Conservation (phyloP, 2,797 vertebrate genomes). For the Pantherophis vulpinus region DNA sequence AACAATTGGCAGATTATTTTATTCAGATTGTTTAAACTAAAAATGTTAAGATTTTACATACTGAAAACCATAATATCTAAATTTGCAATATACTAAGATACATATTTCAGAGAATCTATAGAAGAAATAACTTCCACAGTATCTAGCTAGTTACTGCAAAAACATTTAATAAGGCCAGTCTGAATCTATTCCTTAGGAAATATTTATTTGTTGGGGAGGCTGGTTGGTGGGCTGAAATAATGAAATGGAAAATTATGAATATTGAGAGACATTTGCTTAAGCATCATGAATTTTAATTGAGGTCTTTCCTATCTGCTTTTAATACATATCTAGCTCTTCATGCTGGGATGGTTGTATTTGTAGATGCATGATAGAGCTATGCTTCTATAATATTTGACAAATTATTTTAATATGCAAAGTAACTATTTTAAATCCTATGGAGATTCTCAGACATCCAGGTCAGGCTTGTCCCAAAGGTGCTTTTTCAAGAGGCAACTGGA, state of each 20-base stretch:
- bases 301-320: conserved; percentile 43
- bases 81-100: conserved; percentile 30
- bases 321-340: conserved; percentile 4
- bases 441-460: too few relatives aligned
- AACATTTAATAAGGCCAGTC: conserved; percentile 37
- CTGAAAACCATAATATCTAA: background rate
- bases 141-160: conserved; percentile 45
- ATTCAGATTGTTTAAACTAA: background rate
- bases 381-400: background rate
- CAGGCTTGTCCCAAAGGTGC: too few relatives aligned
- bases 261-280: conserved; percentile 31
- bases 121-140: background rate
- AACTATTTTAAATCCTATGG: background rate
- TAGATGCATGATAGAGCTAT: background rate
- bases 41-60: background rate
- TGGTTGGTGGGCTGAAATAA: conserved; percentile 34
- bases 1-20: background rate
- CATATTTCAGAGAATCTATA: conserved; percentile 37
- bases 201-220: conserved; percentile 46
- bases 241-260: conserved; percentile 31
- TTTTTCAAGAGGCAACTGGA: too few relatives aligned
- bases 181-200: background rate
- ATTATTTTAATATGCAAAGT: background rate
- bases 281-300: conserved; percentile 46
- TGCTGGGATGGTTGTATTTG: background rate